Evolutionary conservation across 2,888 invertebrate genomes (phyloP), one percentile per base, ranked within the genome.

Genomic region (Cataglyphis rosenhaueri): DNA sequence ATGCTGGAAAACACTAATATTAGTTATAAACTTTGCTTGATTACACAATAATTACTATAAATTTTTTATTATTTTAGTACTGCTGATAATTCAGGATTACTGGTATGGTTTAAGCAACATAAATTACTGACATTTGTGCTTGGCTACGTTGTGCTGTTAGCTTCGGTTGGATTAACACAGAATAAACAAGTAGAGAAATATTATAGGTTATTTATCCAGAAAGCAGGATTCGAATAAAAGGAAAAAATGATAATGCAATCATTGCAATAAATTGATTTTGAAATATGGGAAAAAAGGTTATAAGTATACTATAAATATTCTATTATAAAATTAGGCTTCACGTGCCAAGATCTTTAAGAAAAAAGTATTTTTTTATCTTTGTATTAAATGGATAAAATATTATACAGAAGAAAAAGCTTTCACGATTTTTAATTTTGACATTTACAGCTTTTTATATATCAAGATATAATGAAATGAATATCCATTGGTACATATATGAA

Each of bases 181-280:
- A 96, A 96, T 91, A 96, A 96, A 90, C 96, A 96, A 71, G 95
- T 96, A 74, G 95, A 96, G 94, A 96, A 96, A 93, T 96, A 96
- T 91, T 96, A 96, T 89, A 95, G 95, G 94, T 94, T 96, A 90
- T 92, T 96, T 68, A 92, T 93, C 70, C 92, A 93, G 84, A 94
- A 94, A 88, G 91, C 92, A 85, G 94, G 94, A 81, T 87, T 94
- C 5, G 92, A 93, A 83, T 93, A 82, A 82, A 25, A 25, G 21
- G 21, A 87, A 65, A 88, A 9, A 61, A 59, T 52, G 18, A 59
- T 32, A 44, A 48, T 48, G 25, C n/a, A 59, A 73, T 18, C 38
- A 75, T 48, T 59, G 41, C 55, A 32, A 35, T 29, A 57, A 66
- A 9, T 85, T 71, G 41, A 18, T 71, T 29, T 71, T 44, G 29